These are phyloP conservation scores for Eupithecia dodoneata DNA, from an alignment of 2,888 invertebrate genomes.

Conservation along the genomic window DNA sequence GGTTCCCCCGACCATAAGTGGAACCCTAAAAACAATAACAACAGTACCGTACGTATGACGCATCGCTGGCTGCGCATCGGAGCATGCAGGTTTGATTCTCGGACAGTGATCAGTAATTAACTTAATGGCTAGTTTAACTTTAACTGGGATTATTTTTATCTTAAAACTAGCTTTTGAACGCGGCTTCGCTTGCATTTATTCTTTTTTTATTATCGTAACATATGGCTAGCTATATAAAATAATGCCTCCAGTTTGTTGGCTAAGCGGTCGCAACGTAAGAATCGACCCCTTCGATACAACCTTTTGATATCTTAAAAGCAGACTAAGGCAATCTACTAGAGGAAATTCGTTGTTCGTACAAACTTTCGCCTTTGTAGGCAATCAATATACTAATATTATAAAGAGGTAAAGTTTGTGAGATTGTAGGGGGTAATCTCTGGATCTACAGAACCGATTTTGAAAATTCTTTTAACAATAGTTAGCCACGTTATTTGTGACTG, in stretches of 20 bases:
- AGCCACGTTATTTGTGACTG: too few relatives aligned
- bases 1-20: conserved; percentile 17
- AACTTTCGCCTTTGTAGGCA: background rate
- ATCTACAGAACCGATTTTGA: too few relatives aligned
- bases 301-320: too few relatives aligned
- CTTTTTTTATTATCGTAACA: too few relatives aligned
- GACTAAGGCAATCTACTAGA: too few relatives aligned
- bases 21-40: conserved; percentile 32
- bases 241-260: background rate
- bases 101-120: conserved; percentile 53
- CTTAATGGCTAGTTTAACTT: conserved; percentile 43
- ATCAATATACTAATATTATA: too few relatives aligned
- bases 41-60: conserved; percentile 48
- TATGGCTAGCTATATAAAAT: background rate
- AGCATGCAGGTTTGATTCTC: conserved; percentile 60
- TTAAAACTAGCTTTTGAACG: background rate
- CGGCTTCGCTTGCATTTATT: too few relatives aligned
- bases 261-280: background rate
- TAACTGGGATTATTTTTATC: conserved; percentile 21
- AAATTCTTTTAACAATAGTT: too few relatives aligned
- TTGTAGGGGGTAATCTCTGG: too few relatives aligned
- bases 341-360: background rate
- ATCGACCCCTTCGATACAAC: background rate
- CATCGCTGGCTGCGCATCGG: conserved; percentile 51
- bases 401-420: too few relatives aligned